Percentiles rank a stretch among this genome's conserved stretches.
Evolutionary conservation across 1,140 invertebrate genomes (phyloP).

Genomic region (Coenobita brevimanus): DNA sequence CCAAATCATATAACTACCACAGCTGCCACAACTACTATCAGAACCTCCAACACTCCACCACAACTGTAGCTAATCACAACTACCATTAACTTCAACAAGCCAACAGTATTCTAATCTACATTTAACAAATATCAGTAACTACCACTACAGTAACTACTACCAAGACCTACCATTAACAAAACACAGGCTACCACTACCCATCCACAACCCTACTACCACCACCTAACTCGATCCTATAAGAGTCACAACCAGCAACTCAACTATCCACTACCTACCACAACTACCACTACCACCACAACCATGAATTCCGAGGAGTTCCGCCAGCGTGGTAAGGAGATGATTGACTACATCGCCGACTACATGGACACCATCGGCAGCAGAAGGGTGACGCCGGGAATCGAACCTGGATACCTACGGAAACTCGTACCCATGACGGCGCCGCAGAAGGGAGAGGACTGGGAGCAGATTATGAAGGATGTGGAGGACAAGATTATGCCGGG

Average conservation of each 20-base stretch:
- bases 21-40: no score
- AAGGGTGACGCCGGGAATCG: constrained; percentile 89
- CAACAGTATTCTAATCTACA: no score
- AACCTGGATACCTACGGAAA: constrained; percentile 87
- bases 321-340: constrained; percentile 93
- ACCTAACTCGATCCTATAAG: no score
- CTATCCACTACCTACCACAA: neutral
- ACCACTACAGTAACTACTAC: no score
- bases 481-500: constrained; percentile 98
- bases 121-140: no score
- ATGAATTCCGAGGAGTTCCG: constrained; percentile 96
- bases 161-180: no score
- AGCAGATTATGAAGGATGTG: constrained; percentile 94
- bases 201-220: no score
- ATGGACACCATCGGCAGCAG: constrained; percentile 87
- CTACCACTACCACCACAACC: neutral
- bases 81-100: no score
- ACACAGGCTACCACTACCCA: no score
- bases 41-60: no score
- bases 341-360: constrained; percentile 98
- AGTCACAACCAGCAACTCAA: neutral
- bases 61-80: no score
- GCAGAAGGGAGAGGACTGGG: constrained; percentile 89
- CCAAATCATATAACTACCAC: no score
- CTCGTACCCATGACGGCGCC: constrained; percentile 90